Evolutionary conservation across 2,797 vertebrate species (phyloP).

Genomic region (Melopsittacus undulatus): DNA sequence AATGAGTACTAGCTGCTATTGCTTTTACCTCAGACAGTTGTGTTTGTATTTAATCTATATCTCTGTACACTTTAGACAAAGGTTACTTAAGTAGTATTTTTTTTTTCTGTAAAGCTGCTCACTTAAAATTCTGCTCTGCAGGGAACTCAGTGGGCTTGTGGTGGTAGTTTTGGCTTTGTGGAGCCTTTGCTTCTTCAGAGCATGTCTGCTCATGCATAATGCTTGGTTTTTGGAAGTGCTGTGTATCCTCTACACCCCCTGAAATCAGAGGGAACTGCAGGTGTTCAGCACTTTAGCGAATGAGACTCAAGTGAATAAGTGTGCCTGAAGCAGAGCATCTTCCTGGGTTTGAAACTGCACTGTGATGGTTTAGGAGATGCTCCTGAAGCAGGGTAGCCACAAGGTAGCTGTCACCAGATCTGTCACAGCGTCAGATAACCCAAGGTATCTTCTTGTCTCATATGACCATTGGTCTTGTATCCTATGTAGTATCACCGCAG

Average conservation of each 20-base stretch:
- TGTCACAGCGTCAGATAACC: background rate
- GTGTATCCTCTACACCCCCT: background rate
- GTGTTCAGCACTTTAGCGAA: conserved; percentile 7
- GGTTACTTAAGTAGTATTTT: background rate
- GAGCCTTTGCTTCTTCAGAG: background rate
- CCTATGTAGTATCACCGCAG: background rate
- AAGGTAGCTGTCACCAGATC: background rate
- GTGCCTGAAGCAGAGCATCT: background rate
- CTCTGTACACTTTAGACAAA: background rate
- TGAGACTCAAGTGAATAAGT: background rate
- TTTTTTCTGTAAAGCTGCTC: background rate
- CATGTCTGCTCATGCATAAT: background rate
- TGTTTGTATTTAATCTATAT: background rate
- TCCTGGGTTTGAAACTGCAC: background rate
- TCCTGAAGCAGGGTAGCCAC: background rate
- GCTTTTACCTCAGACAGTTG: background rate
- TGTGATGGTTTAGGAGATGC: background rate
- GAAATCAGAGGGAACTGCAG: conserved; percentile 1
- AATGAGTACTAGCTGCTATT: background rate
- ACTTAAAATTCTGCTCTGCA: background rate
- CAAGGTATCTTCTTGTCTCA: background rate
- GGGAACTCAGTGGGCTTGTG: background rate
- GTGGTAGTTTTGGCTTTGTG: background rate
- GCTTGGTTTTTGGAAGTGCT: background rate
- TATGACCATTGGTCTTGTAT: background rate